A percentile compares a stretch with the other conserved stretches of the same genome.
These are phyloP conservation scores for Typhlichthys subterraneus DNA, from an alignment of 2,797 vertebrate species.

Conservation along the genomic window DNA sequence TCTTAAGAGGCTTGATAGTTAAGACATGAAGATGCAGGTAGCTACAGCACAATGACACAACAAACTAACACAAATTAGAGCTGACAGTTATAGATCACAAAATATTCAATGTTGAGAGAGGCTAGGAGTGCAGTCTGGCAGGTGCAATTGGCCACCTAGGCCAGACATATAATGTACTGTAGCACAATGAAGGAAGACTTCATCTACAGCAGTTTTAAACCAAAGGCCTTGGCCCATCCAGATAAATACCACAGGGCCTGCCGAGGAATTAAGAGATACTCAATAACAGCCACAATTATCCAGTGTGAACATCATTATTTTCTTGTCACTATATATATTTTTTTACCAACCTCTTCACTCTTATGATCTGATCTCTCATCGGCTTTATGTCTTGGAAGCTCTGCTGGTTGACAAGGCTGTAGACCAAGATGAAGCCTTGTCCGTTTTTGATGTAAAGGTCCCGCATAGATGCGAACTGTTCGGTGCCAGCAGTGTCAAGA, in stretches of 20 bases:
- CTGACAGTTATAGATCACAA: not conserved
- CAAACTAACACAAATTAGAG: slow-evolving; percentile 10
- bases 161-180: slow-evolving; percentile 25
- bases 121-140: slow-evolving; percentile 6
- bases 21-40: not conserved
- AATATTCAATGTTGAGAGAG: not conserved
- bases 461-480: slow-evolving; percentile 98
- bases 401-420: slow-evolving; percentile 97
- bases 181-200: slow-evolving; percentile 8
- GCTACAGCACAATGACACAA: slow-evolving; percentile 3
- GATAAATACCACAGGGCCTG: slow-evolving; percentile 29
- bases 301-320: not conserved
- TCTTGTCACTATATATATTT: not conserved
- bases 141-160: slow-evolving; percentile 10
- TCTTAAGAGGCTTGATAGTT: slow-evolving; percentile 3
- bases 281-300: slow-evolving; percentile 10
- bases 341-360: slow-evolving; percentile 89
- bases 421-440: slow-evolving; percentile 95
- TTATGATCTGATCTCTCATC: slow-evolving; percentile 98
- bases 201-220: slow-evolving; percentile 28
- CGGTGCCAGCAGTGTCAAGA: slow-evolving; percentile 94
- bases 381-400: slow-evolving; percentile 98
- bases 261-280: slow-evolving; percentile 5
- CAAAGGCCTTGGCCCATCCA: slow-evolving; percentile 44
- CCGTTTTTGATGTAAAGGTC: slow-evolving; percentile 98